These are phyloP conservation scores for Drosophila quasianomalipes DNA, from an alignment of 2,888 invertebrate species.

Conservation along the genomic window DNA sequence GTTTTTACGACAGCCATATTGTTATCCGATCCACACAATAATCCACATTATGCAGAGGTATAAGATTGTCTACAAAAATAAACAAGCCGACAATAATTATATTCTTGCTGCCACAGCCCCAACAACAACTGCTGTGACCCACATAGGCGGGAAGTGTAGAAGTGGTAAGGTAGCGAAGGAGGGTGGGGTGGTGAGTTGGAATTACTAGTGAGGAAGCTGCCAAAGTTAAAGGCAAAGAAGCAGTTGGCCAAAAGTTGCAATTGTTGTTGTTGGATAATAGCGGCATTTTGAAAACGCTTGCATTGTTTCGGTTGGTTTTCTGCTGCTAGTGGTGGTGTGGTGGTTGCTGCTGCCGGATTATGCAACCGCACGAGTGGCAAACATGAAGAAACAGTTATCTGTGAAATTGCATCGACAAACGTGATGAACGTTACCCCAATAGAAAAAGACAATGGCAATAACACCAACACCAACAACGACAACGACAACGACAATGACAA, in stretches of 20 bases:
- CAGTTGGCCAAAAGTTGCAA: constrained; percentile 55
- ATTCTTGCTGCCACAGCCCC: constrained; percentile 52
- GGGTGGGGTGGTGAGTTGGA: not conserved
- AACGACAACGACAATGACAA: constrained; percentile 21
- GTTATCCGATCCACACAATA: not conserved
- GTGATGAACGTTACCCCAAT: constrained; percentile 81
- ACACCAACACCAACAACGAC: constrained; percentile 10
- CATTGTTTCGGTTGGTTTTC: constrained; percentile 62
- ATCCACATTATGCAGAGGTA: not conserved
- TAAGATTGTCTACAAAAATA: constrained; percentile 35
- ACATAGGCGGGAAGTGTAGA: constrained; percentile 23
- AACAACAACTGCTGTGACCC: constrained; percentile 57
- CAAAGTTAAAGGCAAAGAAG: constrained; percentile 53
- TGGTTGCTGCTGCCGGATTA: constrained; percentile 56
- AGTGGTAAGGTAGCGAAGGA: not conserved
- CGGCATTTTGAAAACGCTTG: constrained; percentile 67
- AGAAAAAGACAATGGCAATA: constrained; percentile 32
- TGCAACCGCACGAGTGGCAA: constrained; percentile 70
- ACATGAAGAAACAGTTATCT: constrained; percentile 80
- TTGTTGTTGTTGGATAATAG: constrained; percentile 61
- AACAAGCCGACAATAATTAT: constrained; percentile 50
- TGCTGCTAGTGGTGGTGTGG: constrained; percentile 24
- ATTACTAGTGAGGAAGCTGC: constrained; percentile 37
- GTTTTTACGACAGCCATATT: not conserved
- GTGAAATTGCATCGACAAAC: constrained; percentile 81